A percentile compares a stretch with the other conserved stretches of the same genome.
Evolutionary conservation across 37 sponge, comb jelly and placozoan species (phyloP).

Genomic region (Lycopodina hypogea): DNA sequence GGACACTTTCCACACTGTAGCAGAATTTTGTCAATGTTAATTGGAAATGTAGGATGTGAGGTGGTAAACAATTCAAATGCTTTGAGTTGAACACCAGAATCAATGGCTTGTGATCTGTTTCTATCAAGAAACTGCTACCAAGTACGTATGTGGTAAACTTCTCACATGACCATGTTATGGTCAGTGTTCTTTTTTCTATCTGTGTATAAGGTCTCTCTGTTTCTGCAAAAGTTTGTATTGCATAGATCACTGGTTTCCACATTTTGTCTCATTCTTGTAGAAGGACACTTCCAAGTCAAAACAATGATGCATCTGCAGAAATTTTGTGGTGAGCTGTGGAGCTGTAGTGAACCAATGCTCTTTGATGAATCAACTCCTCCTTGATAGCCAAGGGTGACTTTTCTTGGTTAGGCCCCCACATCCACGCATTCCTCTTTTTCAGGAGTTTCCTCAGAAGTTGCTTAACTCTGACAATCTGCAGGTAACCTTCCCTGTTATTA

Average conservation of each 20-base stretch:
- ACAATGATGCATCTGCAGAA: no score
- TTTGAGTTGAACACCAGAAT: conserved; percentile 29
- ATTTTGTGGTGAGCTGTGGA: no score
- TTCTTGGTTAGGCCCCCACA: conserved; percentile 37
- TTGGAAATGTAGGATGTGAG: conserved; percentile 16
- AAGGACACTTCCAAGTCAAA: no score
- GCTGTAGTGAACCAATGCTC: no score
- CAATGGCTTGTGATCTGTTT: conserved; percentile 47
- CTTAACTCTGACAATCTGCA: conserved; percentile 35
- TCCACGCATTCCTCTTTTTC: conserved; percentile 26
- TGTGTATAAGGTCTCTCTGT: conserved; percentile 41
- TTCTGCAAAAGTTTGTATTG: conserved; percentile 38
- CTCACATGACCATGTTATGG: conserved; percentile 36
- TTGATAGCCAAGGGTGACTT: conserved; percentile 20
- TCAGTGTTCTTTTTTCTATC: conserved; percentile 49
- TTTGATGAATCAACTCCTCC: no score
- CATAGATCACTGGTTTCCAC: neutral
- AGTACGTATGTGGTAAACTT: conserved; percentile 28
- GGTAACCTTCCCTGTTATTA: conserved; percentile 46
- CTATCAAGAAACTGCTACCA: conserved; percentile 10
- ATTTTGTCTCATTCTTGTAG: no score
- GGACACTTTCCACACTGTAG: conserved; percentile 20
- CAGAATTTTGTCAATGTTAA: no score
- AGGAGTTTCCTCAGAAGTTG: conserved; percentile 47
- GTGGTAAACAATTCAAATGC: conserved; percentile 27